Conservation (phyloP, 2,888 invertebrate species). For the Harpalus rubripes region DNA sequence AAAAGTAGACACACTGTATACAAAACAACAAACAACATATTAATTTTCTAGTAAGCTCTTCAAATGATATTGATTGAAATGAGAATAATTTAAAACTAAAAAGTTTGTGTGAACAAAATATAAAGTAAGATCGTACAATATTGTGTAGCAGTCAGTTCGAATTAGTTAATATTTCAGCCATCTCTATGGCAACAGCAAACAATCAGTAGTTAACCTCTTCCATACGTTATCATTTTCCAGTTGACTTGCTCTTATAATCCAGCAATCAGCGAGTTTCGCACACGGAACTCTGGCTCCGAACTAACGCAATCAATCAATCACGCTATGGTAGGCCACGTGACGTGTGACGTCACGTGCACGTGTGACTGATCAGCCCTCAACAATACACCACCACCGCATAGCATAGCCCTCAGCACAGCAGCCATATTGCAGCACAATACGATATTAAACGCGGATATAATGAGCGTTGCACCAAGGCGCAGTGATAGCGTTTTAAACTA, state of each 20-base stretch:
- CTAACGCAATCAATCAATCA: constrained; percentile 65
- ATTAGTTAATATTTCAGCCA: not conserved
- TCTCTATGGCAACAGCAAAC: not conserved
- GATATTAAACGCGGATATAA: constrained; percentile 53
- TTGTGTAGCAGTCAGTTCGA: not conserved
- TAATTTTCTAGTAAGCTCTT: too few species aligned
- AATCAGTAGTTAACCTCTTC: constrained; percentile 39
- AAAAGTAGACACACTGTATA: too few species aligned
- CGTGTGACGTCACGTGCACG: constrained; percentile 63
- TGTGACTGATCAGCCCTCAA: constrained; percentile 64
- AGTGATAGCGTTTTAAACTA: constrained; percentile 63
- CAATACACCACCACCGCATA: constrained; percentile 32
- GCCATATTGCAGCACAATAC: constrained; percentile 56
- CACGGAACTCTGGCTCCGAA: constrained; percentile 11
- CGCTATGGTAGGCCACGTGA: constrained; percentile 59
- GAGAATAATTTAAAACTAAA: too few species aligned
- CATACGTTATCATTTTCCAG: constrained; percentile 43
- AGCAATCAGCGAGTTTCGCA: constrained; percentile 40
- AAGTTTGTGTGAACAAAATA: too few species aligned
- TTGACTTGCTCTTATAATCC: constrained; percentile 32
- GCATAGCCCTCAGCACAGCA: not conserved
- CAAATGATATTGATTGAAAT: too few species aligned
- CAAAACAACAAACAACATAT: too few species aligned
- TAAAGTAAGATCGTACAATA: too few species aligned
- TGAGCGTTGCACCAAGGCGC: constrained; percentile 26